Conservation (phyloP, 2,888 invertebrate species). For the Calameuta filiformis region DNA sequence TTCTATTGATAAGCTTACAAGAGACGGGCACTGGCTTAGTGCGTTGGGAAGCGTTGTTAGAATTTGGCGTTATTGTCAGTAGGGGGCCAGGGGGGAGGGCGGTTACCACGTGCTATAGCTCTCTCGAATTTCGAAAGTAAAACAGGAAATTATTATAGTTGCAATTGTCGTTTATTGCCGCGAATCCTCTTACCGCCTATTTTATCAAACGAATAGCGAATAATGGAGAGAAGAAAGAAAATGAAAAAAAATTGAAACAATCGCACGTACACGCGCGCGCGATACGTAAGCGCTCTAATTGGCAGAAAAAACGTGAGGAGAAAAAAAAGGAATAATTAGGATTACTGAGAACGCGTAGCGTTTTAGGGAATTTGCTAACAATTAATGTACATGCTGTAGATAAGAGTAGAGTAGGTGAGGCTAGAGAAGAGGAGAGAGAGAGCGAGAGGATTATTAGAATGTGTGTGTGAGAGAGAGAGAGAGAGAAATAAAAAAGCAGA, state of each 20-base stretch:
- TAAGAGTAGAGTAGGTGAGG: background rate
- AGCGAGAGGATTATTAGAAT: background rate
- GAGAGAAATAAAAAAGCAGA: too few species aligned
- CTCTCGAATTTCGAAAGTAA: background rate
- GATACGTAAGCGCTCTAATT: background rate
- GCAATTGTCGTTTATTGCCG: background rate
- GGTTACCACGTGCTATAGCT: background rate
- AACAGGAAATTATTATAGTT: background rate
- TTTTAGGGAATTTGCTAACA: conserved; percentile 8
- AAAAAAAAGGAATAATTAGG: background rate
- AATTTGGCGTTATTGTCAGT: background rate
- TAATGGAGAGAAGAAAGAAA: conserved; percentile 8
- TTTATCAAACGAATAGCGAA: background rate
- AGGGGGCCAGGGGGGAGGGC: background rate
- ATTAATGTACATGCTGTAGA: conserved; percentile 11
- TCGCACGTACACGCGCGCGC: conserved; percentile 36
- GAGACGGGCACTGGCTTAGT: background rate
- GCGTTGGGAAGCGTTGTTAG: background rate
- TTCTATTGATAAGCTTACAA: background rate
- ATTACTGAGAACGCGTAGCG: conserved; percentile 6
- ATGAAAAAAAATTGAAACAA: conserved; percentile 28
- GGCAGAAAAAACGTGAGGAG: background rate
- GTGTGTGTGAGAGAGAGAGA: too few species aligned
- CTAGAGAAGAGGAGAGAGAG: conserved; percentile 17
- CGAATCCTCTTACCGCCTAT: background rate